Evolutionary conservation across 2,888 invertebrate species (phyloP), one percentile per base, ranked within the genome.

Genomic region (Exocentrus adspersus): DNA sequence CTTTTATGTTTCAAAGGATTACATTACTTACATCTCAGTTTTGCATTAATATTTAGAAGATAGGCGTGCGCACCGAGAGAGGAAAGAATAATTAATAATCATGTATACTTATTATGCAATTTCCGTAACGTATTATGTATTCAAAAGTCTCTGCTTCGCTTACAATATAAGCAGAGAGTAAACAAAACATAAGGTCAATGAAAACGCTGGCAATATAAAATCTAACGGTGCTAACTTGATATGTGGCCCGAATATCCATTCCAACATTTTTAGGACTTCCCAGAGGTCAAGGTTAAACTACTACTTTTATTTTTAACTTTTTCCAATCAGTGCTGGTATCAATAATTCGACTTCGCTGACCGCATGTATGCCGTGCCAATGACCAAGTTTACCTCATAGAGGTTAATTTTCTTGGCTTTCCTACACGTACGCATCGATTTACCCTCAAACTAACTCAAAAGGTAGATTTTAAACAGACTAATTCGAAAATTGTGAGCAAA

Each of bases 271-370:
- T 68, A 70, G 68, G 69, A 71, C 70, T 70, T 72, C 74, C 72
- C 72, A 66, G 73, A 71, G 74, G 74, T 75, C 75, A 75, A 75
- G 75, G 74, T 74, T 69, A 77, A 77, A 71, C 74, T 77, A 71
- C 74, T 77, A 78, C 78, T 78, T 76, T 78, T 78, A 77, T 77
- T 77, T 77, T 77, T 77, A 77, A 77, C 76, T 77, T 75, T 75
- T 75, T 72, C 76, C 72, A 72, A 71, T 70, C 62, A 67, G 63
- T 65, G 32, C 30, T 30, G 57, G 32, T 67, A 62, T 71, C 58
- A 62, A n/a, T n/a, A n/a, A 72, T 71, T 67, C 67, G 67, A 68
- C 71, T 70, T 65, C 71, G 57, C 10, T 14, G 59, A 63, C 67
- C 68, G 69, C 71, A 67, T 72, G 60, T 68, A 72, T 65, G 65